Base-by-base conservation (phyloP, 2,888 invertebrate genomes). In the Parasteatoda lunata region DNA sequence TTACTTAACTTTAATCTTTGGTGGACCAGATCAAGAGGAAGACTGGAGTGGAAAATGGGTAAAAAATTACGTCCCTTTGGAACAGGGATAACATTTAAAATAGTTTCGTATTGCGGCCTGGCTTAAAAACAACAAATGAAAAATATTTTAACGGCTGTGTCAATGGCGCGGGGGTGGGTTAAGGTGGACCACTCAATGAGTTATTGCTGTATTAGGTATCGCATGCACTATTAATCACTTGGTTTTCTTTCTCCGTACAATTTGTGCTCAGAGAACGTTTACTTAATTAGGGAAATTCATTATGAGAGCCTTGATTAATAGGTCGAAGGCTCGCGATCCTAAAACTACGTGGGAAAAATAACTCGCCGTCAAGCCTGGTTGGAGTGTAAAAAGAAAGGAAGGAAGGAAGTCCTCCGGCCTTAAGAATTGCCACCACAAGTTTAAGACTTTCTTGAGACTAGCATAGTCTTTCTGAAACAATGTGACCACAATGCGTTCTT, bases 241-340 rank as follows among this genome's bases (percentile, higher is more conserved):
- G n/a, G 11, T 59, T 59, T 59, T 59, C 9, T 59, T 59, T 59
- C 59, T 59, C 59, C 11, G 9, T 59, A n/a, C 59, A 59, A 59
- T 59, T 59, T 59, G 59, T 59, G 59, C 59, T n/a, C 52, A 11
- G 9, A 70, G 49, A 72, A 11, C 83, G 77, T 72, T 84, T 84
- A 77, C 83, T 77, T 84, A 84, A 84, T 84, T 77, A 84, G 83
- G 47, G 77, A 84, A 77, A 77, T 84, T 84, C 77, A 84, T 84
- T 84, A 84, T 72, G 77, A 77, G 54, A 51, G 51, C 15, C 66
- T 77, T 84, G 83, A 84, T 84, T 84, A 84, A 84, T 84, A 48
- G 77, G 77, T n/a, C 51, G 51, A 47, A 47, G 48, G 49, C 64
- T 66, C 54, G 45, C 59, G 49, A 54, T 70, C 65, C 83, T 71